Conservation (phyloP, 2,888 invertebrate species). For the Penaeus monodon region DNA sequence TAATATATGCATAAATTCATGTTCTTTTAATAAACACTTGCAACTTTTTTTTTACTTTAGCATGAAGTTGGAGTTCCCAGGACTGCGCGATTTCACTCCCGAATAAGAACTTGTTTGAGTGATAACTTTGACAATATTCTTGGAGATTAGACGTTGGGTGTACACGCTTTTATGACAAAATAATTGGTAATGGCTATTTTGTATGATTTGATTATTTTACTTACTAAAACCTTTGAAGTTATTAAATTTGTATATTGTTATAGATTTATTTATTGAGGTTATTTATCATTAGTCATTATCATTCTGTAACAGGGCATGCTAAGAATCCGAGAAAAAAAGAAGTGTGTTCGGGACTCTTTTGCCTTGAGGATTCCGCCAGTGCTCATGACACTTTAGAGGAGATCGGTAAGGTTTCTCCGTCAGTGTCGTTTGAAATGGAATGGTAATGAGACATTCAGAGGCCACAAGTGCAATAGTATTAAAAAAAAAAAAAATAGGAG, state of each 20-base stretch:
- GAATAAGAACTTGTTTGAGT: conserved; percentile 86
- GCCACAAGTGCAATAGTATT: not conserved
- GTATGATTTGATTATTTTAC: too few relatives aligned
- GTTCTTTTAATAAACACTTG: not conserved
- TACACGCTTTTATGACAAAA: conserved; percentile 83
- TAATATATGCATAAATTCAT: not conserved
- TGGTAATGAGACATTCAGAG: not conserved
- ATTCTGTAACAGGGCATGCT: conserved; percentile 72
- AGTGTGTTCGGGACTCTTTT: conserved; percentile 84
- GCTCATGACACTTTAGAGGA: conserved; percentile 61
- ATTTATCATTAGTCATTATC: not conserved
- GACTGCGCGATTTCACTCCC: conserved; percentile 78
- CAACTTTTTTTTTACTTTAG: not conserved
- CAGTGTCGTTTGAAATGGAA: not conserved
- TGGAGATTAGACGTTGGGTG: conserved; percentile 84
- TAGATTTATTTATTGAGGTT: not conserved
- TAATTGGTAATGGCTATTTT: conserved; percentile 69
- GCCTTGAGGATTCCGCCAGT: conserved; percentile 85
- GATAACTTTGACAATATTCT: conserved; percentile 88
- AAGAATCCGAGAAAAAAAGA: conserved; percentile 71
- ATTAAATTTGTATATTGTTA: not conserved
- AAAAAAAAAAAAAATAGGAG: not conserved
- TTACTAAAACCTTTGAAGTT: too few relatives aligned
- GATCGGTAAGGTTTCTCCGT: conserved; percentile 17
- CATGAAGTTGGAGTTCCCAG: conserved; percentile 46